Evolutionary conservation across 2,113 vertebrate species (phyloP).

Genomic region (Hylia prasina): DNA sequence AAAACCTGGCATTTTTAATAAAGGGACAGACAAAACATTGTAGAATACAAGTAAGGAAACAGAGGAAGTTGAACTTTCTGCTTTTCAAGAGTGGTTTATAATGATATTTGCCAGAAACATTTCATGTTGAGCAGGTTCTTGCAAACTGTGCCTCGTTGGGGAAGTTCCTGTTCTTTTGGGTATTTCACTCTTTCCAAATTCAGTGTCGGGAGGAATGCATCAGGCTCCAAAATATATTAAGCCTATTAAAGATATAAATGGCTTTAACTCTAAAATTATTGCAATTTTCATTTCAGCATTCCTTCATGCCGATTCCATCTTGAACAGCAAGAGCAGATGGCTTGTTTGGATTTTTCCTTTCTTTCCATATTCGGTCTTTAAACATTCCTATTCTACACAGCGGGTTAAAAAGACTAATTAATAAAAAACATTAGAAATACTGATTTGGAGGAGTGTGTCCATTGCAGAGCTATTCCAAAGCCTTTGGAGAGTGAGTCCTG

Average conservation of each 20-base stretch:
- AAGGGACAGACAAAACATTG: fast-evolving
- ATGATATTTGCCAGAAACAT: neutral
- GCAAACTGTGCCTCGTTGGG: neutral
- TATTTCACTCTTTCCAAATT: neutral
- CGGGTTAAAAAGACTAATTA: neutral
- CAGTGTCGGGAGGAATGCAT: neutral
- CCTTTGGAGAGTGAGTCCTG: neutral
- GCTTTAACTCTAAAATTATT: neutral
- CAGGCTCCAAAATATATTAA: neutral
- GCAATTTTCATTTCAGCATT: neutral
- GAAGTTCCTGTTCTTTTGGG: neutral
- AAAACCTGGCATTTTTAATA: neutral
- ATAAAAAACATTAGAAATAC: neutral
- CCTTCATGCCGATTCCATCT: neutral
- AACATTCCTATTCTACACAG: neutral
- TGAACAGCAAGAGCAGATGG: neutral
- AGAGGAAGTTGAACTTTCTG: neutral
- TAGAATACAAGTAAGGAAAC: neutral
- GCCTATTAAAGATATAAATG: neutral
- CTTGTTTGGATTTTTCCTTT: neutral
- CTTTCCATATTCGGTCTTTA: neutral
- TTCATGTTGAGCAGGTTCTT: neutral
- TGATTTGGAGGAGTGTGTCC: neutral
- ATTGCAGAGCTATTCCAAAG: neutral
- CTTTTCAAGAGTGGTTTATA: neutral